Evolutionary conservation across 1,140 invertebrate species (phyloP).

Genomic region (Metopolophium dirhodum): DNA sequence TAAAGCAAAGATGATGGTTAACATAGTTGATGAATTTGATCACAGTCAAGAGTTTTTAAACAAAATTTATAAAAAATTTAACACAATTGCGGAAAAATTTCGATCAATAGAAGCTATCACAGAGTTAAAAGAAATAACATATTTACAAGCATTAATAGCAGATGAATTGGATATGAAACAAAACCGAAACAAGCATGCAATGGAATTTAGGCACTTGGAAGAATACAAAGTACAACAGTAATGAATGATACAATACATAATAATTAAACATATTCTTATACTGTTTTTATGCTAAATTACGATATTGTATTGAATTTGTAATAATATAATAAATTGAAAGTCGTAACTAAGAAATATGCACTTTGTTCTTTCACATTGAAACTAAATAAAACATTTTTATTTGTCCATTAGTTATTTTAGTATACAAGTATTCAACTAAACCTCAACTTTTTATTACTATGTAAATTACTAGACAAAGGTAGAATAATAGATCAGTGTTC

Average conservation of each 20-base stretch:
- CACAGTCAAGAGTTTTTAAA: conserved; percentile 33
- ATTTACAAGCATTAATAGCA: conserved; percentile 71
- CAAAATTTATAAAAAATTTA: conserved; percentile 42
- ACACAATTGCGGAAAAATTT: not conserved
- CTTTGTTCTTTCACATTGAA: not conserved
- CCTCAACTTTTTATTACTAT: not conserved
- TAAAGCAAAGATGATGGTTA: conserved; percentile 40
- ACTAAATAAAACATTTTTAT: not conserved
- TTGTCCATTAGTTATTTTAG: not conserved
- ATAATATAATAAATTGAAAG: not conserved
- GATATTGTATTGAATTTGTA: not conserved
- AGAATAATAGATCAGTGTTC: not conserved
- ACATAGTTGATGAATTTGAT: conserved; percentile 38
- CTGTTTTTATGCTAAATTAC: not conserved
- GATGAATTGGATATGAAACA: conserved; percentile 71
- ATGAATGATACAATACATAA: conserved; percentile 29
- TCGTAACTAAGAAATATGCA: not conserved
- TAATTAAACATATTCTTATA: conserved; percentile 1
- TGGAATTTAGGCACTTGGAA: conserved; percentile 74
- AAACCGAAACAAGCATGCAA: conserved; percentile 76
- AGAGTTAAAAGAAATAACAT: conserved; percentile 58
- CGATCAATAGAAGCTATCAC: not conserved
- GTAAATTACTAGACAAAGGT: not conserved
- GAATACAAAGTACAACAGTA: conserved; percentile 64
- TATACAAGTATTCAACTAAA: not conserved